Conservation (phyloP, 2,888 invertebrate genomes). For the Sialis lutaria region DNA sequence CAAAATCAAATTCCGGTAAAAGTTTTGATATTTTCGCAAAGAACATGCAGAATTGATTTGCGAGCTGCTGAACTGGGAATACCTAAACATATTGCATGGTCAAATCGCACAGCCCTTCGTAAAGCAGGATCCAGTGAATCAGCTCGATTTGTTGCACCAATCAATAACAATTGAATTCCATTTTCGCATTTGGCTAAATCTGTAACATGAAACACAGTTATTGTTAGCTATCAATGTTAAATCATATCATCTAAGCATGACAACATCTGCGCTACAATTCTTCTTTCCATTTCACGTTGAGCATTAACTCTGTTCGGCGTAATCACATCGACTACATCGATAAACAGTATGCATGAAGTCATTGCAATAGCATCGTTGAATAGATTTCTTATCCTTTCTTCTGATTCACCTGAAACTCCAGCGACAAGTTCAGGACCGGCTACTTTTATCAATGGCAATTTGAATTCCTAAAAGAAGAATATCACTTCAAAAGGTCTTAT, state of each 20-base stretch:
- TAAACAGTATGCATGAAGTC: no score
- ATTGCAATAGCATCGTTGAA: no score
- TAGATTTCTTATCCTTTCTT: no score
- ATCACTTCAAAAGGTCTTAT: no score
- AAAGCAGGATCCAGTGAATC: slow-evolving; percentile 86
- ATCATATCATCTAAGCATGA: slow-evolving; percentile 67
- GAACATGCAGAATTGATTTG: no score
- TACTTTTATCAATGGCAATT: no score
- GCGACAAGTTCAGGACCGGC: no score
- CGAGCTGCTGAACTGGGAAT: slow-evolving; percentile 74
- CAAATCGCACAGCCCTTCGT: slow-evolving; percentile 81
- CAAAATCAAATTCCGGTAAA: slow-evolving; percentile 49
- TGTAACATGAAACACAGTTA: slow-evolving; percentile 18
- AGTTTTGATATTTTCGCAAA: slow-evolving; percentile 55
- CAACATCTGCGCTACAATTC: slow-evolving; percentile 86
- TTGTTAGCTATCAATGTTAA: not conserved
- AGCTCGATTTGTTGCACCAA: slow-evolving; percentile 92
- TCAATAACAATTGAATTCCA: slow-evolving; percentile 54
- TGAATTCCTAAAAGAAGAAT: no score
- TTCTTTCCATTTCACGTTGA: slow-evolving; percentile 87
- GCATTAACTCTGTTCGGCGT: slow-evolving; percentile 79
- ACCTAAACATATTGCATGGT: slow-evolving; percentile 82
- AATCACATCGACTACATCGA: slow-evolving; percentile 88
- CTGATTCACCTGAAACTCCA: no score
- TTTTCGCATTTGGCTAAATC: slow-evolving; percentile 31